phyloP scores from a whole-genome alignment of 2,113 vertebrate genomes.

The Chaenogobius annularis region DNA sequence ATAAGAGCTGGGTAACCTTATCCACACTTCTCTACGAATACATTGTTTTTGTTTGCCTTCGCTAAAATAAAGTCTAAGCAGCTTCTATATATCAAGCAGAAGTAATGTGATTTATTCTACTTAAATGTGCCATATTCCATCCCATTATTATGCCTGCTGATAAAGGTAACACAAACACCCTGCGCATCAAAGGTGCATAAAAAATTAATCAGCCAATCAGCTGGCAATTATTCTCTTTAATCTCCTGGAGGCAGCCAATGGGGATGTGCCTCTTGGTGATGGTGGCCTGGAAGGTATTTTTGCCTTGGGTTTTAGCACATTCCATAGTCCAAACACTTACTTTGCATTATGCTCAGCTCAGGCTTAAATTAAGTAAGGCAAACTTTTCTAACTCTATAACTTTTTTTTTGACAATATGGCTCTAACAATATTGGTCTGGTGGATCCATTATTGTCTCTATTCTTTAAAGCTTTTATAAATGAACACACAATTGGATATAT shows the following conservation, averaged over 20 bases:
- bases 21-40: neutral
- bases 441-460: conserved; percentile 28
- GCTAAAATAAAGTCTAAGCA: conserved; percentile 14
- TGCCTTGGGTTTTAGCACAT: conserved; percentile 54
- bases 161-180: conserved; percentile 73
- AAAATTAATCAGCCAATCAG: conserved; percentile 82
- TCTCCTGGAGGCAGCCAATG: conserved; percentile 81
- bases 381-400: conserved; percentile 69
- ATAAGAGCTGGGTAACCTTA: neutral
- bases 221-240: conserved; percentile 83
- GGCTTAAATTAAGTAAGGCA: conserved; percentile 63
- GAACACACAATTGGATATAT: conserved; percentile 28
- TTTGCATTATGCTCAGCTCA: conserved; percentile 74
- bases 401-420: conserved; percentile 46
- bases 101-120: conserved; percentile 50
- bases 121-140: conserved; percentile 69
- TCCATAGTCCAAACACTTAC: conserved; percentile 69
- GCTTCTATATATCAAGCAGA: conserved; percentile 37
- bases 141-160: conserved; percentile 69
- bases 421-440: conserved; percentile 35
- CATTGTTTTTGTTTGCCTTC: neutral
- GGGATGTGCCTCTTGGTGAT: conserved; percentile 71
- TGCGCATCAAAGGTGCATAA: conserved; percentile 73
- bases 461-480: conserved; percentile 40
- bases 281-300: conserved; percentile 64